phyloP scores from a whole-genome alignment of 2,113 vertebrate species.

The Bubo blakistoni region DNA sequence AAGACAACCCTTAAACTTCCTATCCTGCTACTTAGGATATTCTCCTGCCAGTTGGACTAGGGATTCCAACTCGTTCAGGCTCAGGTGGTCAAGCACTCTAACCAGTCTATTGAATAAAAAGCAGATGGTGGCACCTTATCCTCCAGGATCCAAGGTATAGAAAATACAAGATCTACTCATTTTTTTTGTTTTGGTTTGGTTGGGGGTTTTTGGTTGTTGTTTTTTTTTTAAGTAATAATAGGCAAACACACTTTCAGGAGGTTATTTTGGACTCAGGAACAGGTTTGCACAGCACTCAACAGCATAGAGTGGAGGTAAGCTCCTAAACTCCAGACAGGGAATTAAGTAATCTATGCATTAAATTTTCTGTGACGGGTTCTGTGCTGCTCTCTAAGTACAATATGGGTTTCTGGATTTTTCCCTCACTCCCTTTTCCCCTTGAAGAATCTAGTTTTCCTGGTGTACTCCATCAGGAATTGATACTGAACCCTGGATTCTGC shows the following conservation, averaged over 20 bases:
- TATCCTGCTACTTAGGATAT: background rate
- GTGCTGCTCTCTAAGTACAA: background rate
- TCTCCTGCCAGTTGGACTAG: background rate
- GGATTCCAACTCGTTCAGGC: background rate
- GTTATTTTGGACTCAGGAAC: background rate
- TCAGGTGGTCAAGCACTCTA: background rate
- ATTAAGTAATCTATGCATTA: background rate
- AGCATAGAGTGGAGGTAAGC: background rate
- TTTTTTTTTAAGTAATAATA: background rate
- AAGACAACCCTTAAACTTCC: background rate
- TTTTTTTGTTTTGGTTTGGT: too few species aligned
- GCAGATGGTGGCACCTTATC: background rate
- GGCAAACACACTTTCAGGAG: background rate
- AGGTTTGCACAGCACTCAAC: background rate
- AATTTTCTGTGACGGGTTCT: background rate
- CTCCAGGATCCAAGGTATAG: background rate
- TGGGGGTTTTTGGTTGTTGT: background rate
- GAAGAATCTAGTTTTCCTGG: background rate
- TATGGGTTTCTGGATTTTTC: background rate
- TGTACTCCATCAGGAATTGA: background rate
- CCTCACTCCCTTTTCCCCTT: background rate
- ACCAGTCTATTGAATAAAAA: background rate
- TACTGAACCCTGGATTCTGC: background rate
- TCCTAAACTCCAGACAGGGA: background rate
- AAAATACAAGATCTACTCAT: background rate